These are phyloP conservation scores for Furnarius figulus DNA, from an alignment of 2,113 vertebrate species.

Conservation along the genomic window DNA sequence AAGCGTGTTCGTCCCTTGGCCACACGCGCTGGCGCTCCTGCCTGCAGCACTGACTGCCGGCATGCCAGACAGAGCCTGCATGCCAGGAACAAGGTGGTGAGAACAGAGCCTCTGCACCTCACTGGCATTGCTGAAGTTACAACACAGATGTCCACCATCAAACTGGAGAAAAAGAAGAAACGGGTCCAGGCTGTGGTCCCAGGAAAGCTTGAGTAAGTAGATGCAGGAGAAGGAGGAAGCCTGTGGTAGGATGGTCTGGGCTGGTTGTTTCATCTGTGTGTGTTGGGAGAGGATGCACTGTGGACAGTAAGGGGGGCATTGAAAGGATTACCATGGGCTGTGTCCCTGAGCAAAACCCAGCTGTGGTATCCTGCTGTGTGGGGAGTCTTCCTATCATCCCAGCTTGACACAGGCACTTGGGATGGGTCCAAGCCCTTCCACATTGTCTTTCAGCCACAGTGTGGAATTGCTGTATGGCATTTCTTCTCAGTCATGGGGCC, in stretches of 20 bases:
- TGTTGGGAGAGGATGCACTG: not conserved
- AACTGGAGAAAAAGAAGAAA: conserved; percentile 70
- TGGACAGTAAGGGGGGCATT: rapidly evolving
- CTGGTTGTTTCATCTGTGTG: rapidly evolving
- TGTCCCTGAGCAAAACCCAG: not conserved
- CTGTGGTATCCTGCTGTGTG: not conserved
- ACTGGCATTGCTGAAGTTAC: conserved; percentile 74
- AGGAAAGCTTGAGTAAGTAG: not conserved
- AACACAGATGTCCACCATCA: conserved; percentile 81
- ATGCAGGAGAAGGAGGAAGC: not conserved
- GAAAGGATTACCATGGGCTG: not conserved
- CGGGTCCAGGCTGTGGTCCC: not conserved
- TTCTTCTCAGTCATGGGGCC: not conserved
- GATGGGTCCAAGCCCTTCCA: not conserved
- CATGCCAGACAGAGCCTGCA: not conserved
- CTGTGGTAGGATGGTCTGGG: not conserved
- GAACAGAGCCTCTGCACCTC: not conserved
- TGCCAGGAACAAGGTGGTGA: not conserved
- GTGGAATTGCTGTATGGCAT: not conserved
- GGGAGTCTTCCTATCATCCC: not conserved
- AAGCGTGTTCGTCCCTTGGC: conserved; percentile 34
- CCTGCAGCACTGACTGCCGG: not conserved
- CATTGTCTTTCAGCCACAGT: not conserved
- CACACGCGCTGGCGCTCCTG: not conserved
- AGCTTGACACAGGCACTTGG: rapidly evolving